phyloP scores from a whole-genome alignment of 2,797 vertebrate species.

The Gymnopithys bicolor region DNA sequence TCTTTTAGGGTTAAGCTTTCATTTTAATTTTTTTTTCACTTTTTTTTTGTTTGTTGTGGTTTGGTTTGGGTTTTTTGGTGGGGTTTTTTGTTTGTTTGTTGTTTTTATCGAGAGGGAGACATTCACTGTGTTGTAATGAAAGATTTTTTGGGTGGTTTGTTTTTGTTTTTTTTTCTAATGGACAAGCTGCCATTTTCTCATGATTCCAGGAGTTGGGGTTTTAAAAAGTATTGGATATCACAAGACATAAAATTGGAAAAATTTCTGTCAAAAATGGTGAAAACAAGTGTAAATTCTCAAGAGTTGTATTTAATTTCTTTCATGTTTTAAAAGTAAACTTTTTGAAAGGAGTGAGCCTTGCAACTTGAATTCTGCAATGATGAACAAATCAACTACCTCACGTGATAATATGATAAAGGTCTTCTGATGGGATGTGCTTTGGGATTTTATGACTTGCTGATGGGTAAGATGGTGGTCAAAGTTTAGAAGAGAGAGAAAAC shows the following conservation, averaged over 20 bases:
- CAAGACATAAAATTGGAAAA: background rate
- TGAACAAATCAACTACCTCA: background rate
- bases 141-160: fast-evolving
- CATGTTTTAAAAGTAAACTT: background rate
- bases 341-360: background rate
- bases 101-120: background rate
- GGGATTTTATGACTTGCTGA: background rate
- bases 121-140: background rate
- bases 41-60: background rate
- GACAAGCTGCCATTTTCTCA: background rate
- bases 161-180: fast-evolving
- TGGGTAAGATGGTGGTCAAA: background rate
- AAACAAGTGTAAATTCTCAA: background rate
- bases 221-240: background rate
- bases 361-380: background rate
- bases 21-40: background rate
- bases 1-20: background rate
- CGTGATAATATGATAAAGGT: fast-evolving
- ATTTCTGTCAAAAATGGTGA: background rate
- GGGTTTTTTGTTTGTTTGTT: background rate
- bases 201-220: background rate
- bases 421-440: background rate
- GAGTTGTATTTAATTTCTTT: background rate
- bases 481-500: background rate
- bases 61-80: too few species aligned